A percentile compares a stretch with the other conserved stretches of the same genome.
Conservation (phyloP, 2,888 invertebrate species). For the Bombylius major region DNA sequence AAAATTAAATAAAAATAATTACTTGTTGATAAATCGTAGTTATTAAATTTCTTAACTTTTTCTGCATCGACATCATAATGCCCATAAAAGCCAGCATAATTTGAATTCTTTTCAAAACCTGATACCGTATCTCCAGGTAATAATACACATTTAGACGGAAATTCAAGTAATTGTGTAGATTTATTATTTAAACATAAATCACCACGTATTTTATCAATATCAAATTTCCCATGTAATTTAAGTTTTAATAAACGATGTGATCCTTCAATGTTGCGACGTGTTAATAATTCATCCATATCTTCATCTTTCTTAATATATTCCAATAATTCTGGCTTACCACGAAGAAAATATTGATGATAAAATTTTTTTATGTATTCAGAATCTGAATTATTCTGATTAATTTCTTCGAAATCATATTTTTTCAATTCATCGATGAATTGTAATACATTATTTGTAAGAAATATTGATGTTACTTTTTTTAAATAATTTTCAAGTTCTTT, state of each 20-base stretch:
- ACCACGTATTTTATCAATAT: too few relatives aligned
- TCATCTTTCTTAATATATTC: not conserved
- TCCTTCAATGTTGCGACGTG: too few relatives aligned
- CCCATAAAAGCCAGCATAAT: slow-evolving; percentile 12
- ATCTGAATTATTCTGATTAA: too few relatives aligned
- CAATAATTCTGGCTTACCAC: slow-evolving; percentile 1
- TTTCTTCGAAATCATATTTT: slow-evolving; percentile 46
- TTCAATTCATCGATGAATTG: slow-evolving; percentile 51
- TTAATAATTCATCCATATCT: slow-evolving; percentile 6
- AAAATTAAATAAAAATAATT: too few relatives aligned
- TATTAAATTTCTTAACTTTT: slow-evolving; percentile 7
- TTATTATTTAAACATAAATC: too few relatives aligned
- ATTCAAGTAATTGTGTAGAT: too few relatives aligned
- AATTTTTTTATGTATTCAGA: not conserved
- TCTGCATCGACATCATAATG: not conserved
- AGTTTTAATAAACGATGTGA: too few relatives aligned
- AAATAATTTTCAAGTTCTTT: slow-evolving; percentile 44
- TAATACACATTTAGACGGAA: too few relatives aligned
- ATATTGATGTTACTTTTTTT: slow-evolving; percentile 29
- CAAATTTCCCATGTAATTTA: too few relatives aligned
- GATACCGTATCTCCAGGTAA: slow-evolving; percentile 5
- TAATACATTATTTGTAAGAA: slow-evolving; percentile 48
- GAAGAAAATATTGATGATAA: slow-evolving; percentile 3
- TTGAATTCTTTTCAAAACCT: slow-evolving; percentile 7
- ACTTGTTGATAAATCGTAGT: slow-evolving; percentile 6